phyloP scores from a whole-genome alignment of 2,797 vertebrate species.

The Gallinago stenura region DNA sequence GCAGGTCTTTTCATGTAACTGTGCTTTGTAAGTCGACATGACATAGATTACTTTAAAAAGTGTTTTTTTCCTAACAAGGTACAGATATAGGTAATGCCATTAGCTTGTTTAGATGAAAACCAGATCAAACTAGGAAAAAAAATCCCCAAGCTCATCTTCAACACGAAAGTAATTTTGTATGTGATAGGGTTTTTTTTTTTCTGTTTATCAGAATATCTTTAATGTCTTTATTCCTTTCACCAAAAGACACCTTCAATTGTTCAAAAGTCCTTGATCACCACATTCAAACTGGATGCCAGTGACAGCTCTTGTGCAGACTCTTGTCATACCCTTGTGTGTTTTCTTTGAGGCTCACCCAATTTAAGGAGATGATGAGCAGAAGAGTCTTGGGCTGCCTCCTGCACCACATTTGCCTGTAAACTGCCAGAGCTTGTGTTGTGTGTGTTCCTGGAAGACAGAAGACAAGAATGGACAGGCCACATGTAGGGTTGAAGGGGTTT shows the following conservation, averaged over 20 bases:
- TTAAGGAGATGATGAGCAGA: not conserved
- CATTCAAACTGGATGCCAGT: not conserved
- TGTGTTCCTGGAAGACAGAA: not conserved
- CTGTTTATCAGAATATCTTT: conserved; percentile 49
- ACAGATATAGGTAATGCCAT: not conserved
- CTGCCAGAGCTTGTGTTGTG: not conserved
- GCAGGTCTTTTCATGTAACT: not conserved
- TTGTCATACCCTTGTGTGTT: not conserved
- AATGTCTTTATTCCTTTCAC: conserved; percentile 32
- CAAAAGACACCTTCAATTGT: not conserved
- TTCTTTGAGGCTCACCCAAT: conserved; percentile 23
- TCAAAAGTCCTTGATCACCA: conserved; percentile 44
- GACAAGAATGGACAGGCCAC: not conserved
- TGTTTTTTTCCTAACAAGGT: not conserved
- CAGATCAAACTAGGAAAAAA: conserved; percentile 15
- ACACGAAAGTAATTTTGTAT: not conserved
- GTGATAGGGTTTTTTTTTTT: conserved; percentile 14
- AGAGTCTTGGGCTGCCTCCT: not conserved
- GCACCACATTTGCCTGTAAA: not conserved
- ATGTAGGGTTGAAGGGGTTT: not conserved
- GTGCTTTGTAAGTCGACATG: not conserved
- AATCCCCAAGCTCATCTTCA: not conserved
- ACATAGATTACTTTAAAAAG: not conserved
- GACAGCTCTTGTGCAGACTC: not conserved
- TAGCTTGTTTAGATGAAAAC: not conserved